Evolutionary conservation across 2,888 invertebrate genomes (phyloP), one percentile per base, ranked within the genome.

Genomic region (Globia sparganii): DNA sequence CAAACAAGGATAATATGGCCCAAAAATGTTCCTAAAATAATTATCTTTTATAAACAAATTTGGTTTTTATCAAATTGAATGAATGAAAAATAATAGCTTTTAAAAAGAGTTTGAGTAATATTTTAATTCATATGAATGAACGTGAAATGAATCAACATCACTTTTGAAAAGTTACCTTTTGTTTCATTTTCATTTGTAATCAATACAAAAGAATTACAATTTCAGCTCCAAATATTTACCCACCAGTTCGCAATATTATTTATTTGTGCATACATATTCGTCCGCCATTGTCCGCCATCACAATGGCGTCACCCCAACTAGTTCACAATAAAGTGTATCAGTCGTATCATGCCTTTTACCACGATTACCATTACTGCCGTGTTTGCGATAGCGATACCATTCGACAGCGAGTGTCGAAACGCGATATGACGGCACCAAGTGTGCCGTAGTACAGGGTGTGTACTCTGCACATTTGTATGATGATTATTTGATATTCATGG

Each of bases 401-500:
- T 53, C 37, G 64, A 73, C 65, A 68, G 25, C 58, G 66, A 67
- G 13, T 61, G 13, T 31, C 18, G 21, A 15, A 49, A 28, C 31
- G 25, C 28, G 28, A 46, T n/a, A 43, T 37, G 18, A 58, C 3
- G 11, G 8, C 49, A 61, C 46, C 61, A 18, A 46, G 58, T 28
- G 65, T 74, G 15, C 2, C 66, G 13, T 78, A 70, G 85, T 86
- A 84, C 72, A 43, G 66, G 64, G 79, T 28, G 31, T 40, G 25
- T 68, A 18, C 13, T 66, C 28, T 64, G 37, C 58, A 69, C 72
- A 77, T 75, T 78, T 78, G n/a, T 77, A 75, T 86, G 49, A 77
- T 78, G 71, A 71, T 77, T 66, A 86, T 86, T 86, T 77, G 77
- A 72, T 79, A 72, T 81, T 78, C 66, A 72, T 72, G 62, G 58